Conservation (phyloP, 2,797 vertebrate species). For the Macropus fuliginosus region DNA sequence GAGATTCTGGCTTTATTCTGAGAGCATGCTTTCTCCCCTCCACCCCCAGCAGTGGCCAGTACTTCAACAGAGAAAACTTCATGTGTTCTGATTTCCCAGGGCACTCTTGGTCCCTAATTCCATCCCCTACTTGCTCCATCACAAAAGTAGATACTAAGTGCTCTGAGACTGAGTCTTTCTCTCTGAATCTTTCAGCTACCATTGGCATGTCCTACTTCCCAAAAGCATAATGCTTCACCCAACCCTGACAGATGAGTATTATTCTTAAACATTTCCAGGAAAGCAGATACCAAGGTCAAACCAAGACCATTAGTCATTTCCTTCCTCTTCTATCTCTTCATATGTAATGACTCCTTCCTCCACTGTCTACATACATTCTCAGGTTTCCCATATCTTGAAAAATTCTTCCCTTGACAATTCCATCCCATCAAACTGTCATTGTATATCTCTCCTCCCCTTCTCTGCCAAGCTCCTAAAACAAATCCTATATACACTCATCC, state of each 20-base stretch:
- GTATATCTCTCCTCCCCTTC: neutral
- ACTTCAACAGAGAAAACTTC: neutral
- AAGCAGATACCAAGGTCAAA: neutral
- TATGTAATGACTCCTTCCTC: neutral
- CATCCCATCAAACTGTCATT: neutral
- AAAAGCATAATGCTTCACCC: neutral
- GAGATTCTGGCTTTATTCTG: neutral
- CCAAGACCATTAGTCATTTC: neutral
- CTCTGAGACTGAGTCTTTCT: neutral
- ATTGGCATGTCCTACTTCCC: neutral
- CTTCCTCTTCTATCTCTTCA: neutral
- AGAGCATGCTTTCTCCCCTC: neutral
- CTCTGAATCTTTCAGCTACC: neutral
- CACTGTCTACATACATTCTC: neutral
- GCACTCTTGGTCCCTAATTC: neutral
- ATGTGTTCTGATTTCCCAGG: neutral
- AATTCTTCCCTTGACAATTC: neutral
- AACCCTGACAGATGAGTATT: neutral
- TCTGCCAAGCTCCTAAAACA: neutral
- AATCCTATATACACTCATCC: neutral
- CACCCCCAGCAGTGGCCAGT: neutral
- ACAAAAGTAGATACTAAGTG: neutral
- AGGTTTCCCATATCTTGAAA: neutral
- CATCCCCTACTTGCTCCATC: neutral
- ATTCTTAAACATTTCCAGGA: neutral